Conservation (phyloP, 2,797 vertebrate genomes). For the Scarus forsteni region DNA sequence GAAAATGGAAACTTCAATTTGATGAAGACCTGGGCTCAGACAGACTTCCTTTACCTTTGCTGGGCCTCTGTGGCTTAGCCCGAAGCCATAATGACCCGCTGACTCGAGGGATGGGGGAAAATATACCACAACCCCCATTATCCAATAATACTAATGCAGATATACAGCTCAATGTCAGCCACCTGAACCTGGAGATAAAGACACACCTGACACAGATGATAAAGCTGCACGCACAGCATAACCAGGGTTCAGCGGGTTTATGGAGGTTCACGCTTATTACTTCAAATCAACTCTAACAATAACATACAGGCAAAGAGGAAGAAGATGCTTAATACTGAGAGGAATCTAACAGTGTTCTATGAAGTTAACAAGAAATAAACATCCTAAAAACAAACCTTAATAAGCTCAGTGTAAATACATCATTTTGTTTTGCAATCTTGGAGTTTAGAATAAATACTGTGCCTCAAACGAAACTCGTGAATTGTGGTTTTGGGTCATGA, state of each 20-base stretch:
- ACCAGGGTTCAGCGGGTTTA: slow-evolving; percentile 7
- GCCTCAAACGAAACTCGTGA: no score
- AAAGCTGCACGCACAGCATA: not conserved
- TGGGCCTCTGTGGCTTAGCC: slow-evolving; percentile 30
- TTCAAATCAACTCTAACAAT: slow-evolving; percentile 15
- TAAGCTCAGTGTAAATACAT: no score
- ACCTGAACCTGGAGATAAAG: slow-evolving; percentile 35
- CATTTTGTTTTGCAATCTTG: no score
- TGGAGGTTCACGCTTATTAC: not conserved
- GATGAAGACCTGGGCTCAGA: slow-evolving; percentile 59
- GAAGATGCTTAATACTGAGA: not conserved
- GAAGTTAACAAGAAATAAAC: not conserved
- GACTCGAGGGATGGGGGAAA: slow-evolving; percentile 14
- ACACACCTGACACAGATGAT: slow-evolving; percentile 18
- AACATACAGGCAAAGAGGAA: not conserved
- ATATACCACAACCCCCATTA: slow-evolving; percentile 47
- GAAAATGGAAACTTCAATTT: slow-evolving; percentile 64
- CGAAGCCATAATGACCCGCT: slow-evolving; percentile 39
- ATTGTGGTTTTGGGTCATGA: no score
- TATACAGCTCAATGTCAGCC: slow-evolving; percentile 21
- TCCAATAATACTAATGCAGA: slow-evolving; percentile 42
- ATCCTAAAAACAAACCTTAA: not conserved
- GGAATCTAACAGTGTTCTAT: not conserved
- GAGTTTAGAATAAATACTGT: no score
- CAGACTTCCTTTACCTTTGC: slow-evolving; percentile 34